A percentile compares a stretch with the other conserved stretches of the same genome.
Conservation (phyloP, 2,797 vertebrate genomes). For the Pristis pectinata region DNA sequence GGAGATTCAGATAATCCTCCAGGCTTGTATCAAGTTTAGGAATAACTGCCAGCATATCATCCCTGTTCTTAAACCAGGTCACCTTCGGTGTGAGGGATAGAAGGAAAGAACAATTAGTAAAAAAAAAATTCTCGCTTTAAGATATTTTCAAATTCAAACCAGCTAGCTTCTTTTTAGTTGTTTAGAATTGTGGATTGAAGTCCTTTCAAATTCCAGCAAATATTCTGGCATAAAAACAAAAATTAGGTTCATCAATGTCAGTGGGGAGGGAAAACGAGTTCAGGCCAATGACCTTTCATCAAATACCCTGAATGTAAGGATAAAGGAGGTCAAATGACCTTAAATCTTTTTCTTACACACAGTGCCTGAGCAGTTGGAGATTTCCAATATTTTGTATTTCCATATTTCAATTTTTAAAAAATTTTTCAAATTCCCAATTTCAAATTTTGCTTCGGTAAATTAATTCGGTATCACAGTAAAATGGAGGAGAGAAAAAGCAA, state of each 20-base stretch:
- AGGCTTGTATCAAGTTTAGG: constrained; percentile 83
- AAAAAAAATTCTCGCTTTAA: neutral
- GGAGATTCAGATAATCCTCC: constrained; percentile 82
- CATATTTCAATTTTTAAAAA: too few relatives aligned
- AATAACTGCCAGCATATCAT: constrained; percentile 87
- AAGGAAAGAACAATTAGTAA: neutral
- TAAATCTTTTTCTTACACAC: too few relatives aligned
- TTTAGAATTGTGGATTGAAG: neutral
- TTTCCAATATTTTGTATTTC: too few relatives aligned
- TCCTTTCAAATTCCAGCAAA: neutral
- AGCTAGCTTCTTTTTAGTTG: neutral
- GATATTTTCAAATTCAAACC: neutral
- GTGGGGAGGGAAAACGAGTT: too few relatives aligned
- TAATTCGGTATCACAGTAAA: neutral
- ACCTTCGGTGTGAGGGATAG: constrained; percentile 59
- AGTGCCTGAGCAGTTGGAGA: too few relatives aligned
- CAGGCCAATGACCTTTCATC: too few relatives aligned
- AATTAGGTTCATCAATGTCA: too few relatives aligned
- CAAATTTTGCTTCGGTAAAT: neutral
- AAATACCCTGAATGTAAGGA: too few relatives aligned
- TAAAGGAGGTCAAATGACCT: too few relatives aligned
- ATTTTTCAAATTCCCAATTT: too few relatives aligned
- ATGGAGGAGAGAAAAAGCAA: neutral
- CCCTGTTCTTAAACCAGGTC: constrained; percentile 98
- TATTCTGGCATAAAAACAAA: too few relatives aligned